Evolutionary conservation across 2,113 vertebrate genomes (phyloP), one percentile per base, ranked within the genome.

Genomic region (Plotosus lineatus): DNA sequence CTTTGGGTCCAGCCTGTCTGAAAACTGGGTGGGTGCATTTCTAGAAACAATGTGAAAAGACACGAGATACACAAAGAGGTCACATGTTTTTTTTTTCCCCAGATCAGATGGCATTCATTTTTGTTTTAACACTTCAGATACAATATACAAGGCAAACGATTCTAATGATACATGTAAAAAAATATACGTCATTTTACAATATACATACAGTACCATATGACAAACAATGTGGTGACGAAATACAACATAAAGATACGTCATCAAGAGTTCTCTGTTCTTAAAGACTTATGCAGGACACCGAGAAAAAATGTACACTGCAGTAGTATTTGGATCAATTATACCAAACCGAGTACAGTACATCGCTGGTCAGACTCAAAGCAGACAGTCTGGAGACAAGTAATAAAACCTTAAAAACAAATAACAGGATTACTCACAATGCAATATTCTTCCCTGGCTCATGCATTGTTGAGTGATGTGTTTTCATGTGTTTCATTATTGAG

Each of bases 141-240:
- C 91, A 91, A 80, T 90, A 90, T 89, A 83, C 90, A 92, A 90
- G 90, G 78, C 88, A 92, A 91, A 94, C 90, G 89, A 88, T 89
- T 87, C 75, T 91, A 90, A 91, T 90, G 85, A 90, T 90, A 90
- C 77, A 79, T 85, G 89, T 93, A 94, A 93, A 94, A 94, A 93
- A 93, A 93, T 93, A 94, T 92, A 93, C 89, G 88, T 91, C 88
- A 90, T 93, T 89, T 93, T 92, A 93, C 93, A 92, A 90, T 92
- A 86, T 88, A 87, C 84, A 85, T 87, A 94, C 91, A 91, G 90
- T 90, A 92, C 91, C 87, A 88, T 87, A 87, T 88, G 77, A 90
- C 90, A 87, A 90, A 92, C 84, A 11, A 88, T 85, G 81, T 81
- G 85, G 85, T 85, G 82, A 88, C 84, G 82, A 82, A 82, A 88